Evolutionary conservation across 2,113 vertebrate genomes (phyloP).

Genomic region (Hystrix cristata): DNA sequence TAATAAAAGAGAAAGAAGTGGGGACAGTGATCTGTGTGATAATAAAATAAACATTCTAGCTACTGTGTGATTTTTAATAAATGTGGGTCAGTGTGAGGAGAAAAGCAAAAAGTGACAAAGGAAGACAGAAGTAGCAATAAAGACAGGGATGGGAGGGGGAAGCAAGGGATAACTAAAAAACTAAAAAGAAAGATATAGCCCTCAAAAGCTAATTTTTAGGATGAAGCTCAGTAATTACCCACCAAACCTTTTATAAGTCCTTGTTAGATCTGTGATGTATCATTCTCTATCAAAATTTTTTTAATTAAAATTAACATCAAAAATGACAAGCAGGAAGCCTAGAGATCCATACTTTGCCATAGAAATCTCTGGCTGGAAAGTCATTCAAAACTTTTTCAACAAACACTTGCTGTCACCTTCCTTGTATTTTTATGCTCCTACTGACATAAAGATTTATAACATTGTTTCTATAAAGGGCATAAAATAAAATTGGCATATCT

Average conservation of each 20-base stretch:
- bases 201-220: neutral
- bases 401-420: neutral
- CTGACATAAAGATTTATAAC: conserved; percentile 16
- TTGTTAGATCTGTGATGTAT: neutral
- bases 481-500: neutral
- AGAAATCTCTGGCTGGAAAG: neutral
- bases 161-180: neutral
- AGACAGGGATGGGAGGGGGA: neutral
- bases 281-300: conserved; percentile 9
- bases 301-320: conserved; percentile 11
- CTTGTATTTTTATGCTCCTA: conserved; percentile 15
- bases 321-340: conserved; percentile 2
- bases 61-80: neutral
- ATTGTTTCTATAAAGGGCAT: conserved; percentile 1
- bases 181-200: neutral
- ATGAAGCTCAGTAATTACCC: neutral
- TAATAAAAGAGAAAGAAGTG: neutral
- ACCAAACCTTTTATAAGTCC: neutral
- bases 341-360: neutral
- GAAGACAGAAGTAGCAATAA: neutral
- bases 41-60: neutral
- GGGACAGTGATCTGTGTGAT: neutral
- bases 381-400: conserved; percentile 53
- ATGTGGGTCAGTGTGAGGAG: neutral
- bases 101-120: neutral